A percentile compares a stretch with the other conserved stretches of the same genome.
Evolutionary conservation across 2,113 vertebrate genomes (phyloP).

Genomic region (Dromas ardeola): DNA sequence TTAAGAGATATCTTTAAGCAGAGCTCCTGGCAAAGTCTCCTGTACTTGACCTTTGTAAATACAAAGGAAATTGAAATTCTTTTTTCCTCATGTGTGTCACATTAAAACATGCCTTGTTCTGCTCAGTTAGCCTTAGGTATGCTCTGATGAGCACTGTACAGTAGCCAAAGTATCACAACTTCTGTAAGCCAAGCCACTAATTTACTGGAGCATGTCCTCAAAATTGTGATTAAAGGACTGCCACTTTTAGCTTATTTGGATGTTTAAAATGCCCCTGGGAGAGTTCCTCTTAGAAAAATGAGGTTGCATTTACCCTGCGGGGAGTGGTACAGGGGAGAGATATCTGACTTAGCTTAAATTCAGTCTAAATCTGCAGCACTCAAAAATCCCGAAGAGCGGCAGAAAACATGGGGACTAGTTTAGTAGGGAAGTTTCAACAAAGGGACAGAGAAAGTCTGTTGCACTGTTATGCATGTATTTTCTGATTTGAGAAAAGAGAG

Average conservation of each 20-base stretch:
- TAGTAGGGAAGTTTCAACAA: neutral
- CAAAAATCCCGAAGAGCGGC: neutral
- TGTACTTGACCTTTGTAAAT: neutral
- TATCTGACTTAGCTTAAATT: neutral
- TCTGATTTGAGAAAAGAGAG: neutral
- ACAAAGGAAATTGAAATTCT: neutral
- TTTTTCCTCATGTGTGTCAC: neutral
- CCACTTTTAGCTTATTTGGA: neutral
- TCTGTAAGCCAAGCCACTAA: neutral
- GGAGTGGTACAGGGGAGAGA: neutral
- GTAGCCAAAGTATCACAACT: neutral
- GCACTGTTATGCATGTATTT: neutral
- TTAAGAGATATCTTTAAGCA: neutral
- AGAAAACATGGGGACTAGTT: neutral
- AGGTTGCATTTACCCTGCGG: neutral
- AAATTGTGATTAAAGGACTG: neutral
- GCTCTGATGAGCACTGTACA: neutral
- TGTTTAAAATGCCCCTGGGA: neutral
- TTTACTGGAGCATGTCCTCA: neutral
- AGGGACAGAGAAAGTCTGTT: neutral
- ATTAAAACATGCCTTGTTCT: neutral
- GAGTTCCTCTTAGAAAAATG: neutral
- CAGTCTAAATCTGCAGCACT: neutral
- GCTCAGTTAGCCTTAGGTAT: neutral
- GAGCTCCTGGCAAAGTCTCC: neutral